phyloP scores from a whole-genome alignment of 1,140 invertebrate species.

The Thaumatotibia leucotreta region DNA sequence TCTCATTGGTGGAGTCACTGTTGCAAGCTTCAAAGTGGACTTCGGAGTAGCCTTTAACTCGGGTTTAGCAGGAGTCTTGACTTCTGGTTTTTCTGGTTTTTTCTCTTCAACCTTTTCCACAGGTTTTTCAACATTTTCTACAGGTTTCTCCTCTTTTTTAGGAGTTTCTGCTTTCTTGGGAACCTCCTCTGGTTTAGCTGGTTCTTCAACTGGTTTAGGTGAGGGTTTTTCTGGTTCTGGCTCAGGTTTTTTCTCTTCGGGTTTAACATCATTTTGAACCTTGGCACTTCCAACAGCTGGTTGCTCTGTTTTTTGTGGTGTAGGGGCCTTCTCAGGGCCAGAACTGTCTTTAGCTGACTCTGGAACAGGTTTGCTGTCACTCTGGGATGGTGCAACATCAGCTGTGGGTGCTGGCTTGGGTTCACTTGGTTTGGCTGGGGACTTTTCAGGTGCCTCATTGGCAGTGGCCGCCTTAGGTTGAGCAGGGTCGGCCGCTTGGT shows the following conservation, averaged over 20 bases:
- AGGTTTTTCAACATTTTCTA: constrained; percentile 21
- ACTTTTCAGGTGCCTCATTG: constrained; percentile 60
- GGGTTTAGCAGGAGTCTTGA: constrained; percentile 39
- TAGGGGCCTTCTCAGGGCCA: constrained; percentile 40
- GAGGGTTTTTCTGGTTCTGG: constrained; percentile 24
- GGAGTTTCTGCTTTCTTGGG: constrained; percentile 37
- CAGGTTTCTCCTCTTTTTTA: constrained; percentile 30
- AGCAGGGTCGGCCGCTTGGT: constrained; percentile 39
- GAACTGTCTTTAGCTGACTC: constrained; percentile 65
- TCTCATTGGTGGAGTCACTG: constrained; percentile 73
- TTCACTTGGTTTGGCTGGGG: constrained; percentile 56
- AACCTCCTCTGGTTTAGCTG: constrained; percentile 30
- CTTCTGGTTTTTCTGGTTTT: constrained; percentile 33
- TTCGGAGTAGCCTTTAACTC: constrained; percentile 61
- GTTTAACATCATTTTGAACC: constrained; percentile 35
- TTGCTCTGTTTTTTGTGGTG: constrained; percentile 37
- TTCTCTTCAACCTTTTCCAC: constrained; percentile 55
- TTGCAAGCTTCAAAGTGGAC: constrained; percentile 74
- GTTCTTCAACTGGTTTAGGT: constrained; percentile 23
- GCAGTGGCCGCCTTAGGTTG: constrained; percentile 64
- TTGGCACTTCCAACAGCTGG: constrained; percentile 38
- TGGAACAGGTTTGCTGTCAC: constrained; percentile 57
- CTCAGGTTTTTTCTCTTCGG: constrained; percentile 48
- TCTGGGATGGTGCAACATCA: constrained; percentile 59
- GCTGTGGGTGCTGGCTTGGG: constrained; percentile 55